Percentiles rank a stretch among this genome's conserved stretches.
Evolutionary conservation across 23 tunicate species (phyloP).

Genomic region (Halocynthia roretzi): DNA sequence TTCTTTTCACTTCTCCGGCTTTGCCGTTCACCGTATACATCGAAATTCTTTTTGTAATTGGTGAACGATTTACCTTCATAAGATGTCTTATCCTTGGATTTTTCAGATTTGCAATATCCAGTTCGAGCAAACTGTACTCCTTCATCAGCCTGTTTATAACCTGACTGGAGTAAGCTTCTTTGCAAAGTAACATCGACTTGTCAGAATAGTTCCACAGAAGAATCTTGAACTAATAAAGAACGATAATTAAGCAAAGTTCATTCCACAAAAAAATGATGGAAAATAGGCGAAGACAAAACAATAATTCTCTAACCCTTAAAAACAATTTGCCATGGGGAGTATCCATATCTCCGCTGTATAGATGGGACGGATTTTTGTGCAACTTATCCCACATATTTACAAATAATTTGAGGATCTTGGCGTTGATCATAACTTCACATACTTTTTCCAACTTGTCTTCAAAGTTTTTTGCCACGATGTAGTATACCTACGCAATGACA

Average conservation of each 20-base stretch:
- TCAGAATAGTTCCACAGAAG: constrained; percentile 42
- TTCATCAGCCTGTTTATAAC: constrained; percentile 20
- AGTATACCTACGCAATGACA: neutral
- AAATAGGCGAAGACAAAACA: neutral
- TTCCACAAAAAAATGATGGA: neutral
- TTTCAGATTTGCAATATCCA: constrained; percentile 7
- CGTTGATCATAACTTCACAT: constrained; percentile 7
- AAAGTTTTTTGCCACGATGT: neutral
- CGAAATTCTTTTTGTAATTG: neutral
- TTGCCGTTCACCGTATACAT: neutral
- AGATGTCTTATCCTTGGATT: constrained; percentile 11
- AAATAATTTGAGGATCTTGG: neutral
- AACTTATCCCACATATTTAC: constrained; percentile 16
- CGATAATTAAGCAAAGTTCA: neutral
- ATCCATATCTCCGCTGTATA: neutral
- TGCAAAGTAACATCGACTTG: constrained; percentile 24
- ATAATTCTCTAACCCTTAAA: neutral
- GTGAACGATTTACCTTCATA: constrained; percentile 27
- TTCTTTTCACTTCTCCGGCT: neutral
- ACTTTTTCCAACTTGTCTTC: neutral
- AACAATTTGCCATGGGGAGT: no score
- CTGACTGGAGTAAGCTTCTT: constrained; percentile 6
- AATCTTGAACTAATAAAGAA: constrained; percentile 31
- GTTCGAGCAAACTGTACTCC: constrained; percentile 36
- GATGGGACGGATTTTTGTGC: constrained; percentile 6